These are phyloP conservation scores for Neocrepidodera transversa DNA, from an alignment of 2,888 invertebrate species.

Conservation along the genomic window DNA sequence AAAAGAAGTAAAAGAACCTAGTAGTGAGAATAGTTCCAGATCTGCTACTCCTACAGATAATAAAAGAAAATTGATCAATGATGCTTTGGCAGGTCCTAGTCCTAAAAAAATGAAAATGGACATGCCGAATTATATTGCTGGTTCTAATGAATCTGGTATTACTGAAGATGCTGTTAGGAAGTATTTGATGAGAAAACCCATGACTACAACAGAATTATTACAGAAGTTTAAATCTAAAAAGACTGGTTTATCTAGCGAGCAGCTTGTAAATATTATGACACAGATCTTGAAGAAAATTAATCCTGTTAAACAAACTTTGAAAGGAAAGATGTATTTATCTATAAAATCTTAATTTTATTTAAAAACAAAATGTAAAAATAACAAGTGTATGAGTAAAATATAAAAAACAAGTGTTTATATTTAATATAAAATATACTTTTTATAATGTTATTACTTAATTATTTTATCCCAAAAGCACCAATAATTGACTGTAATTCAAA, in stretches of 20 bases:
- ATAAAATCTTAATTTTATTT: constrained; percentile 67
- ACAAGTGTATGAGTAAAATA: not conserved
- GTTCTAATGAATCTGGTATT: constrained; percentile 82
- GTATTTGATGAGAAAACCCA: constrained; percentile 94
- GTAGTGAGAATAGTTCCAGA: constrained; percentile 64
- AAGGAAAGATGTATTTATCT: constrained; percentile 94
- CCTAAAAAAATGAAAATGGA: constrained; percentile 66
- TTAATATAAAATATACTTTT: not conserved
- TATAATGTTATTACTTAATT: not conserved
- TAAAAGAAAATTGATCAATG: constrained; percentile 58
- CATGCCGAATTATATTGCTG: constrained; percentile 61
- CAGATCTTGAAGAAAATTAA: constrained; percentile 94
- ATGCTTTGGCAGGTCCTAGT: constrained; percentile 61
- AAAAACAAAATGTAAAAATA: too few relatives aligned
- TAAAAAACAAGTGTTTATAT: not conserved
- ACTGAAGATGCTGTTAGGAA: constrained; percentile 94
- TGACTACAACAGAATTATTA: constrained; percentile 95
- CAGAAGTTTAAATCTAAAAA: constrained; percentile 96
- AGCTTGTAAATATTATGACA: constrained; percentile 92
- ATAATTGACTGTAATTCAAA: too few relatives aligned
- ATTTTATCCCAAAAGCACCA: not conserved
- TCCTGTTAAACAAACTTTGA: constrained; percentile 89
- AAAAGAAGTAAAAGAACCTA: constrained; percentile 59
- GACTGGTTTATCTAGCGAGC: constrained; percentile 87
- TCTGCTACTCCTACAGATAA: constrained; percentile 62